Evolutionary conservation across 1,140 invertebrate genomes (phyloP), one percentile per base, ranked within the genome.

Genomic region (Eriosoma lanigerum): DNA sequence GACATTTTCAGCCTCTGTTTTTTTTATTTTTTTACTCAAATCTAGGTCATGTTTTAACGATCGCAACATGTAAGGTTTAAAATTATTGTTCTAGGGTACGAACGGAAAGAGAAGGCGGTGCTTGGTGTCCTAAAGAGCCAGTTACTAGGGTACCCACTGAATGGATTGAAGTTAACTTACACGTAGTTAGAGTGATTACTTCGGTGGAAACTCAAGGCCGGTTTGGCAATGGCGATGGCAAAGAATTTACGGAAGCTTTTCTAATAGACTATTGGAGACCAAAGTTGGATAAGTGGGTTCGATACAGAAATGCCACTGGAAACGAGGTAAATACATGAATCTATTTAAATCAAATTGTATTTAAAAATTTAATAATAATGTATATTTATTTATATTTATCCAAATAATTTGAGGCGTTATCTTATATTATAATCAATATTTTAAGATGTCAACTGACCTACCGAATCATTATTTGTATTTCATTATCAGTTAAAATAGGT

Each of bases 131-230:
- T 12, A 90, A 90, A 83, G 87, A 89, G 78, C 90, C 91, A 84
- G 90, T 94, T 81, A 92, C 90, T 56, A 88, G 89, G 54, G 90
- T 92, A 84, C 88, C 90, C 0, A 88, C 89, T 54, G 93, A 96
- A 86, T 95, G 93, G 91, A 85, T 96, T 50, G 91, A 91, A 84
- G 91, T 95, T 81, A 90, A 95, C 86, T 87, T 96, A 81, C 88
- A 89, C 81, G 86, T 87, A 62, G 89, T 93, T 48, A 90, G 91
- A 85, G 89, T 94, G 84, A 92, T 95, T 84, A 93, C 92, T 21
- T 90, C 89, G n/a, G 91, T 93, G 15, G 93, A 92, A 85, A 94
- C 92, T 21, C 94, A 95, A 85, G 94, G 94, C 56, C 89, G 94
- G 62, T 95, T 94, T 85, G 94, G 93, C 10, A 95, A 95, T 84